Evolutionary conservation across 2,797 vertebrate species (phyloP).

Genomic region (Rallus crepitans): DNA sequence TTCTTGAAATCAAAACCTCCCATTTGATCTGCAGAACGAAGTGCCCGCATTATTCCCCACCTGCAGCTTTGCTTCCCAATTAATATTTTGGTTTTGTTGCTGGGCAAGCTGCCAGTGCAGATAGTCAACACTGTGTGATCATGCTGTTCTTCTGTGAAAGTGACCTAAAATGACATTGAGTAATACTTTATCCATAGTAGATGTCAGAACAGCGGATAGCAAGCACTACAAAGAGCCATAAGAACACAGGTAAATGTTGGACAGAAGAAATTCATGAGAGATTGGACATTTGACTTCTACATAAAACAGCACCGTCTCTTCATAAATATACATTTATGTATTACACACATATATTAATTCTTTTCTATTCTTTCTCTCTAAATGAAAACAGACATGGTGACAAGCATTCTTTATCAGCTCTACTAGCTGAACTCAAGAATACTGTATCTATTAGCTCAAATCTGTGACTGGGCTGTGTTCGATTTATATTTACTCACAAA

Average conservation of each 20-base stretch:
- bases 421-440: neutral
- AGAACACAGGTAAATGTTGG: neutral
- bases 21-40: slow-evolving; percentile 2
- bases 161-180: slow-evolving; percentile 32
- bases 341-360: neutral
- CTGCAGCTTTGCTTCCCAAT: slow-evolving; percentile 13
- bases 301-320: neutral
- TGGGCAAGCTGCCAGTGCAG: slow-evolving; percentile 2
- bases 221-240: neutral
- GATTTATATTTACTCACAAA: neutral
- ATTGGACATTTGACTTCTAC: neutral
- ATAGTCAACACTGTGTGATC: neutral
- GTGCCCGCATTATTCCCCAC: neutral
- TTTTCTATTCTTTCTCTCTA: neutral
- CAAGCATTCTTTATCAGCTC: neutral
- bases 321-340: neutral
- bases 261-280: neutral
- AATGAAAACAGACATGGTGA: neutral
- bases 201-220: neutral
- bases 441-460: neutral
- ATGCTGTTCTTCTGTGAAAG: slow-evolving; percentile 7
- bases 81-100: slow-evolving; percentile 39
- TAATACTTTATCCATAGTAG: neutral
- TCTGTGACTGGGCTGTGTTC: neutral
- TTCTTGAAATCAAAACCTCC: neutral